Evolutionary conservation across 2,797 vertebrate species (phyloP).

Genomic region (Mionectes olivaceus): DNA sequence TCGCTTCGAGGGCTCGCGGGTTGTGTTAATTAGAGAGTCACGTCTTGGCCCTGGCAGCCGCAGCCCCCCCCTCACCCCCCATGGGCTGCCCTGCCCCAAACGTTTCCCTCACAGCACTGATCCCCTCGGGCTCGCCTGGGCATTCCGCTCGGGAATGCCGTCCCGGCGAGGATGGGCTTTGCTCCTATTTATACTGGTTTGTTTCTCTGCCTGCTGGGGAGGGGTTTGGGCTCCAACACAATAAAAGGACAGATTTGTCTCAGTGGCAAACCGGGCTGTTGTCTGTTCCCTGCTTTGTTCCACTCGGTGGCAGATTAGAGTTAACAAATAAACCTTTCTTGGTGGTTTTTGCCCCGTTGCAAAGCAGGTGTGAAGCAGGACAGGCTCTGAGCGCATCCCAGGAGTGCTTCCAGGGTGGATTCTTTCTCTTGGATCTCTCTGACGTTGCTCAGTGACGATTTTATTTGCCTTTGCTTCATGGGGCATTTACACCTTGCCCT

Average conservation of each 20-base stretch:
- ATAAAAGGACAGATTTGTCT: constrained; percentile 3
- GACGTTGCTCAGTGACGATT: fast-evolving
- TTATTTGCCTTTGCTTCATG: background rate
- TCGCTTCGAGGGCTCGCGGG: background rate
- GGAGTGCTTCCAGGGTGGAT: background rate
- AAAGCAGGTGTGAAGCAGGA: background rate
- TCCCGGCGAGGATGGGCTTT: background rate
- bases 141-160: background rate
- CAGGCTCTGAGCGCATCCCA: fast-evolving
- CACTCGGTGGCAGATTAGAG: fast-evolving
- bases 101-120: background rate
- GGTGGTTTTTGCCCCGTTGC: fast-evolving
- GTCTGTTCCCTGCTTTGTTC: fast-evolving
- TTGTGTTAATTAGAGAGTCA: background rate
- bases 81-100: background rate
- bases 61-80: background rate
- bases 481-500: background rate
- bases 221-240: background rate
- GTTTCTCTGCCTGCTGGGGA: background rate
- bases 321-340: background rate
- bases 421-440: fast-evolving
- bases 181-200: constrained; percentile 29
- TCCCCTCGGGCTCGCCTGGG: background rate
- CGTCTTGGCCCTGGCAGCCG: background rate
- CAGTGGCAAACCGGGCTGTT: background rate